phyloP scores from a whole-genome alignment of 2,888 invertebrate species.

The Parnassius orleans region DNA sequence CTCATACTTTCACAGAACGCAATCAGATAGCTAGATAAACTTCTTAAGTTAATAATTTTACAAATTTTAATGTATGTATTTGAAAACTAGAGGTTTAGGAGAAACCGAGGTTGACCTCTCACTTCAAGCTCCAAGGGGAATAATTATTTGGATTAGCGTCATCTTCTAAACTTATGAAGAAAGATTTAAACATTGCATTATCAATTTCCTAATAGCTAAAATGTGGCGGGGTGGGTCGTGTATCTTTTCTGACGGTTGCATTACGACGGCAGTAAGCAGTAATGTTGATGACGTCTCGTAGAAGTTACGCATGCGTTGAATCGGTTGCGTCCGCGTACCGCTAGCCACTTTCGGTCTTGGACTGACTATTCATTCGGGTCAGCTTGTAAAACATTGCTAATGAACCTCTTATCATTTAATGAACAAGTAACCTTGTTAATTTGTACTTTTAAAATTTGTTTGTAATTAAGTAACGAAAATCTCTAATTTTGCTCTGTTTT shows the following conservation, averaged over 20 bases:
- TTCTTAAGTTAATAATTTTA: no score
- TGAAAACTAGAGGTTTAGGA: no score
- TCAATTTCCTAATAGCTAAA: constrained; percentile 20
- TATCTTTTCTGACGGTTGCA: constrained; percentile 10
- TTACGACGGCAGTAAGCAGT: constrained; percentile 33
- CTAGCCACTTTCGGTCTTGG: constrained; percentile 38
- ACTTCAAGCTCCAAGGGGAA: no score
- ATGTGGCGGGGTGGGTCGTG: constrained; percentile 17
- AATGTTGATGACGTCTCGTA: constrained; percentile 32
- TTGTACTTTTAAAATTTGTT: no score
- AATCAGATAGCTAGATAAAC: no score
- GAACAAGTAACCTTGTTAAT: background rate
- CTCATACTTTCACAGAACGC: no score
- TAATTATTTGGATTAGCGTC: no score
- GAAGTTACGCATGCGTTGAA: constrained; percentile 31
- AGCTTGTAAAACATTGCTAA: constrained; percentile 14
- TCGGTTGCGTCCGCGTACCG: constrained; percentile 21
- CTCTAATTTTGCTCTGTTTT: no score
- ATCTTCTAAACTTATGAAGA: no score
- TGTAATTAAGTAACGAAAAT: no score
- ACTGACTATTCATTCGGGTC: constrained; percentile 27
- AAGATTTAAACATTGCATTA: background rate
- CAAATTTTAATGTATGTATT: no score
- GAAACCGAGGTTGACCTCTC: no score
- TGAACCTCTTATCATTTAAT: constrained; percentile 5